phyloP scores from a whole-genome alignment of 2,797 vertebrate genomes.

The Myotis pilosus region DNA sequence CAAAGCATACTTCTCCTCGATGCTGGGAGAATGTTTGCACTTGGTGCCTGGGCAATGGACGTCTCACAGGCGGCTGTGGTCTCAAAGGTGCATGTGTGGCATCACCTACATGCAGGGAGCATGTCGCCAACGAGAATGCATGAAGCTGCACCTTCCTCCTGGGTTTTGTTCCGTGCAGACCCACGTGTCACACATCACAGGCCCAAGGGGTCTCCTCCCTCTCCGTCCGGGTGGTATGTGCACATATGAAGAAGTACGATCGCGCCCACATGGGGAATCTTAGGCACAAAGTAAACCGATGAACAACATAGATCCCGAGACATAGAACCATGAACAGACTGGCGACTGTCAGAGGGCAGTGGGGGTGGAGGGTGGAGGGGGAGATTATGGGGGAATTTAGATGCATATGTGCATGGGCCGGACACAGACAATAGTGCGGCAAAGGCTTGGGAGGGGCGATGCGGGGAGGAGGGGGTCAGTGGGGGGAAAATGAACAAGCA shows the following conservation, averaged over 20 bases:
- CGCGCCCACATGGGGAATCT: too few species aligned
- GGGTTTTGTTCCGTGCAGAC: neutral
- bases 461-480: too few species aligned
- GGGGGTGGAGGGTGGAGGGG: too few species aligned
- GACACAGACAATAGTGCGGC: too few species aligned
- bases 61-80: neutral
- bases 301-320: too few species aligned
- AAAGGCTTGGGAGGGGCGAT: too few species aligned
- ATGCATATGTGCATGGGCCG: too few species aligned
- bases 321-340: too few species aligned
- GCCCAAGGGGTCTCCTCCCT: neutral
- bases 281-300: too few species aligned
- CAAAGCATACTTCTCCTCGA: constrained; percentile 48
- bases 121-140: neutral
- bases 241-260: neutral
- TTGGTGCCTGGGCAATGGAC: constrained; percentile 29
- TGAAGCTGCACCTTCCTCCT: constrained; percentile 13
- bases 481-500: too few species aligned
- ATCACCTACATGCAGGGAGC: constrained; percentile 4
- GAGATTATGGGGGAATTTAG: too few species aligned
- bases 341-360: too few species aligned
- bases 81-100: neutral
- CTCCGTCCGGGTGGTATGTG: neutral
- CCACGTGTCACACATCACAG: neutral
- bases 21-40: constrained; percentile 65